These are phyloP conservation scores for Bubo scandiacus DNA, from an alignment of 2,113 vertebrate genomes.

Conservation along the genomic window DNA sequence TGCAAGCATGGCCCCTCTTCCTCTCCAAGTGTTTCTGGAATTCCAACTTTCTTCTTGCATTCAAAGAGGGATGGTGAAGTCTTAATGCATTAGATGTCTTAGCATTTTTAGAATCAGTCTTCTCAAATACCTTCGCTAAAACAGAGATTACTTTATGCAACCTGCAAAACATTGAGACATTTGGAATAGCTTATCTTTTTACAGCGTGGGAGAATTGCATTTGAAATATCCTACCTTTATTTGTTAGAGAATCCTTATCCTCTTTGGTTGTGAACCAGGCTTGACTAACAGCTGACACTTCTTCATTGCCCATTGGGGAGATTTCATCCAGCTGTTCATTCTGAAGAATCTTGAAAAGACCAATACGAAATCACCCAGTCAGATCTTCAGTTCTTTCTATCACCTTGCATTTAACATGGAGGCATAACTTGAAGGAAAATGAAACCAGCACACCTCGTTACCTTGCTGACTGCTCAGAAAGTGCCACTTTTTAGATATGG, in stretches of 20 bases:
- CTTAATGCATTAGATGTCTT: neutral
- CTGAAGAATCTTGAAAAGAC: constrained; percentile 84
- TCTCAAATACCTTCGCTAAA: neutral
- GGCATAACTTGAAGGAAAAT: neutral
- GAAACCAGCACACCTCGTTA: neutral
- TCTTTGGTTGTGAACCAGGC: constrained; percentile 99
- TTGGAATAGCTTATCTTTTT: neutral
- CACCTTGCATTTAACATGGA: neutral
- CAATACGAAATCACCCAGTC: neutral
- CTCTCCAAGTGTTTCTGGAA: neutral
- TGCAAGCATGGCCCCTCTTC: neutral
- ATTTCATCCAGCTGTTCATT: constrained; percentile 84
- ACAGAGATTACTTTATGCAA: neutral
- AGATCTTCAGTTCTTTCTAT: neutral
- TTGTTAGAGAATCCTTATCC: constrained; percentile 95
- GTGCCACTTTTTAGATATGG: neutral
- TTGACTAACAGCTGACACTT: constrained; percentile 94
- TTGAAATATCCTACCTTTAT: constrained; percentile 86
- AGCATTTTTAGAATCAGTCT: neutral
- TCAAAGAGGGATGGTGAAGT: neutral
- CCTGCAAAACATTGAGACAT: neutral
- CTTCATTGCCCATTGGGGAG: constrained; percentile 83
- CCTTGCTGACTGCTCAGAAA: neutral
- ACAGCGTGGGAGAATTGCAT: neutral
- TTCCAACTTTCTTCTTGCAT: neutral